Conservation (phyloP, 2,797 vertebrate species). For the Poeciliopsis presidionis region DNA sequence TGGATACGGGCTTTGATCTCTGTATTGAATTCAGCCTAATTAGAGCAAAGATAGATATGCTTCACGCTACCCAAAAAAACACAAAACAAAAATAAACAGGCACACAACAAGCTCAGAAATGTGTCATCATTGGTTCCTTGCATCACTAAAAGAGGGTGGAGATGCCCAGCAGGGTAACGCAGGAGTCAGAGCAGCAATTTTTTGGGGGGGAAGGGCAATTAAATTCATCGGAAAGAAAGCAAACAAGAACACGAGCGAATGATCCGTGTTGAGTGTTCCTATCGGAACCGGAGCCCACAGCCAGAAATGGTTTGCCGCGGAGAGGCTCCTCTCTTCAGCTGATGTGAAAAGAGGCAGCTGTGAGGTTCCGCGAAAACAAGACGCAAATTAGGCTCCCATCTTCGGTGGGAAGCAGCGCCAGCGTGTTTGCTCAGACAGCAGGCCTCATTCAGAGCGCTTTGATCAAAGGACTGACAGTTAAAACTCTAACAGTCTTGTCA, state of each 20-base stretch:
- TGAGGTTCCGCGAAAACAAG: constrained; percentile 52
- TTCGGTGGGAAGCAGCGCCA: constrained; percentile 30
- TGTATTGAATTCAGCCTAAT: constrained; percentile 38
- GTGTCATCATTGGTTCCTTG: constrained; percentile 41
- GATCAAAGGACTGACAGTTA: constrained; percentile 72
- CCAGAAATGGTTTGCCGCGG: constrained; percentile 5
- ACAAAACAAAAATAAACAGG: constrained; percentile 9
- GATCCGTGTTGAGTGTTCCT: constrained; percentile 30
- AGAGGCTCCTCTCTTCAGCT: constrained; percentile 37
- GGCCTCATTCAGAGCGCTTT: constrained; percentile 63
- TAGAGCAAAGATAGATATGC: constrained; percentile 40
- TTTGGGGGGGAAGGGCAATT: constrained; percentile 36
- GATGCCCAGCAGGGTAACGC: constrained; percentile 28
- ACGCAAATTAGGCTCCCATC: constrained; percentile 53
- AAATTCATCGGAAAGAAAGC: constrained; percentile 26
- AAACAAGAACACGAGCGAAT: constrained; percentile 42
- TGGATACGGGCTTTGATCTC: constrained; percentile 50
- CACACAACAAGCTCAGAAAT: constrained; percentile 29
- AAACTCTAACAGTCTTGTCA: constrained; percentile 59
- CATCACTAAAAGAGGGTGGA: constrained; percentile 38
- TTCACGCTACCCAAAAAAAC: constrained; percentile 20
- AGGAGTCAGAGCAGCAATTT: constrained; percentile 60
- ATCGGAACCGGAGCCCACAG: constrained; percentile 22
- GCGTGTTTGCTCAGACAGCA: constrained; percentile 61
- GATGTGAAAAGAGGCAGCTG: constrained; percentile 42